Evolutionary conservation across 1,140 invertebrate species (phyloP).

Genomic region (Anadara kagoshimensis): DNA sequence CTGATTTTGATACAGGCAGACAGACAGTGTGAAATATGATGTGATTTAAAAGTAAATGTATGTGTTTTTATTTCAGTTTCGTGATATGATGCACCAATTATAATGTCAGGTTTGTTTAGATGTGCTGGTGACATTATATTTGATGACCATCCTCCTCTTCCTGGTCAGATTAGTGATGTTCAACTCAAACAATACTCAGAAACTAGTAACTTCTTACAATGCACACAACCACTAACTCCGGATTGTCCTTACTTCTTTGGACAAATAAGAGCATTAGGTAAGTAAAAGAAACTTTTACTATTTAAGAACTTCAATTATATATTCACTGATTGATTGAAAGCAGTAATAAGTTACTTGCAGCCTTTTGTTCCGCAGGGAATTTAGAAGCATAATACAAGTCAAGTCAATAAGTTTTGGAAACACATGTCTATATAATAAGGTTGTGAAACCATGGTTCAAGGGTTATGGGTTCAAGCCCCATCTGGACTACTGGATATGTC

Average conservation of each 20-base stretch:
- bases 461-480: too few relatives aligned
- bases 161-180: constrained; percentile 64
- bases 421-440: too few relatives aligned
- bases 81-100: neutral
- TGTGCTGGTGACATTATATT: constrained; percentile 69
- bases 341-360: too few relatives aligned
- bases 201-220: constrained; percentile 70
- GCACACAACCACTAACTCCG: constrained; percentile 60
- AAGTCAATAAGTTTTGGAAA: too few relatives aligned
- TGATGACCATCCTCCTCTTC: constrained; percentile 56
- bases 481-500: too few relatives aligned
- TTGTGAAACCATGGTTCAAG: too few relatives aligned
- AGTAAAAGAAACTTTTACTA: constrained; percentile 17
- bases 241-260: constrained; percentile 71
- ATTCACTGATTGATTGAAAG: neutral
- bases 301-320: too few relatives aligned
- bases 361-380: too few relatives aligned
- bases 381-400: too few relatives aligned
- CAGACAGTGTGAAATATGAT: too few relatives aligned
- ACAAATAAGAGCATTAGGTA: constrained; percentile 66
- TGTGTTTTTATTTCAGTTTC: neutral
- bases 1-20: too few relatives aligned
- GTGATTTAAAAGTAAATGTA: too few relatives aligned
- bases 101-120: constrained; percentile 50
- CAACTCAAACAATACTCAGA: constrained; percentile 65